Base-by-base conservation (phyloP, 2,113 vertebrate species). In the Myotis yumanensis region DNA sequence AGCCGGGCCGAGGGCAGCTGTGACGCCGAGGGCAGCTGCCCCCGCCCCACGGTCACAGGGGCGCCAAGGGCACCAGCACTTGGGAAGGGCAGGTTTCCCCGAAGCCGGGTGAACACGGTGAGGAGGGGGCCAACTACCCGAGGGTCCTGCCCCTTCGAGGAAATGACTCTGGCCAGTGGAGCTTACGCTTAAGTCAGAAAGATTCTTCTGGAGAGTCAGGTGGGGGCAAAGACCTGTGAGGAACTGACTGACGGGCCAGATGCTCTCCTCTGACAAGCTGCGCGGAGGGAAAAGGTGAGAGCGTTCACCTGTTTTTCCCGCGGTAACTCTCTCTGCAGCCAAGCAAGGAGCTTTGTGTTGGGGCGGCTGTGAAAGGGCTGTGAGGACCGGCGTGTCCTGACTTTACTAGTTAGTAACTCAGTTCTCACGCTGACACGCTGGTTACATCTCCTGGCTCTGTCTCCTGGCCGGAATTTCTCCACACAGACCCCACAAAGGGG, bases 1-100 rank as follows among this genome's bases (percentile, higher is more conserved):
- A 17, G 22, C 40, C 32, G 43, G 43, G 43, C 43, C 43, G 43
- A 43, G 43, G 43, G 43, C 43, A 43, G 28, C 46, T 10, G 25
- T 37, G 37, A 37, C 37, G 43, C 43, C 43, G 43, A 43, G 43
- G 43, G 43, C 7, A 43, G 28, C 46, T 10, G 25, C 8, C 11
- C 0, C 22, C 1, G 3, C 8, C 25, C 22, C 75, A 48, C 25
- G 7, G 35, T 25, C 68, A 43, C 0, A 17, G 20, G 12, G 14
- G 11, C 5, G 20, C n/a, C 69, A 37, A 3, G 68, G 52, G 75
- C 66, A 46, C 59, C 40, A 66, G 71, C 2, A 66, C n/a, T 87
- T 46, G 0, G 10, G 32, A 82, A 68, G 62, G 81, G 37, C 54
- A n/a, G 10, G 48, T 9, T 86, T 32, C 62, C 71, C 48, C 69